Evolutionary conservation across 53 echinoderm and acorn worm genomes (phyloP).

Genomic region (Holothuria scabra): DNA sequence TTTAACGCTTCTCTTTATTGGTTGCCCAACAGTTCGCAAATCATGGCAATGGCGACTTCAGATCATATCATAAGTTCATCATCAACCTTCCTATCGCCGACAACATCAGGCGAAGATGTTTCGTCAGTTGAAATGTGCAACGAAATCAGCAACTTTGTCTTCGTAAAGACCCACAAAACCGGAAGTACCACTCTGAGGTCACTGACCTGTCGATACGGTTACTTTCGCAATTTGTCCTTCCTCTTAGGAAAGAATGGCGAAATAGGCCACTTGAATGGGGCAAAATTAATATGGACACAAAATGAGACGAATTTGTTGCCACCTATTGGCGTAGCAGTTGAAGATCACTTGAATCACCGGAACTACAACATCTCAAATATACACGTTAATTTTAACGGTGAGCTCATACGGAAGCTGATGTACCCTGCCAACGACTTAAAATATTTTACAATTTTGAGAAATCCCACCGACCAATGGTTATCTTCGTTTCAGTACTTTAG

Average conservation of each 20-base stretch:
- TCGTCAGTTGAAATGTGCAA: neutral
- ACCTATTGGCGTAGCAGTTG: constrained; percentile 42
- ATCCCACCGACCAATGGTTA: constrained; percentile 9
- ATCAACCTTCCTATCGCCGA: too few species aligned
- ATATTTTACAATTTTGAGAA: constrained; percentile 19
- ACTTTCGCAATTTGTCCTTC: constrained; percentile 54
- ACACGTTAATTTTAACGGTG: constrained; percentile 52
- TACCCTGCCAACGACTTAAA: neutral
- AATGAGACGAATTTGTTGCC: constrained; percentile 48
- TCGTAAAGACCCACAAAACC: constrained; percentile 69
- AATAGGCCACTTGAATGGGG: constrained; percentile 51
- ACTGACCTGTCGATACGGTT: constrained; percentile 59
- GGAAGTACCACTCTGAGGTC: constrained; percentile 62
- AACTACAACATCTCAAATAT: constrained; percentile 61
- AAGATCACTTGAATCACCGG: constrained; percentile 45
- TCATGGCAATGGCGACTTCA: too few species aligned
- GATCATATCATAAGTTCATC: too few species aligned
- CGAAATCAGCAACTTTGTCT: constrained; percentile 52
- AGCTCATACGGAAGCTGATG: constrained; percentile 54
- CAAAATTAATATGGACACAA: neutral
- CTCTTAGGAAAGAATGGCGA: constrained; percentile 15
- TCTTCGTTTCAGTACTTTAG: constrained; percentile 18
- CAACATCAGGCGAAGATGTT: too few species aligned
- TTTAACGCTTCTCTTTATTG: too few species aligned
- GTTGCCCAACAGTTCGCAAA: too few species aligned